These are phyloP conservation scores for Anoplophora glabripennis DNA, from an alignment of 1,140 invertebrate genomes.

Conservation along the genomic window DNA sequence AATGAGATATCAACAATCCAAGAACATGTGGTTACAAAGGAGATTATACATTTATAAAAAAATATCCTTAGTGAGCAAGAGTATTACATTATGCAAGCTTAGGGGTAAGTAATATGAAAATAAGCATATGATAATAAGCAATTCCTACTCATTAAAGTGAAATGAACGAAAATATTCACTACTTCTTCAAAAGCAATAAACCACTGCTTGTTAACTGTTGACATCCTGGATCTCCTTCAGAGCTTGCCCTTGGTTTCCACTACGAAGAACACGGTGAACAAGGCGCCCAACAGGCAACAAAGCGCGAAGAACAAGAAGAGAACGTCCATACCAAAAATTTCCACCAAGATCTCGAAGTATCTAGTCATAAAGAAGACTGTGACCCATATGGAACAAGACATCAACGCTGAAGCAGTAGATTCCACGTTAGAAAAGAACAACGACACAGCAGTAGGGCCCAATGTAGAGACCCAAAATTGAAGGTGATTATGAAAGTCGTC, in stretches of 20 bases:
- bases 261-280: conserved; percentile 4
- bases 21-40: no score
- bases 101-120: no score
- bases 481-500: conserved; percentile 31
- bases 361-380: conserved; percentile 72
- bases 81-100: no score
- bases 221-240: conserved; percentile 16
- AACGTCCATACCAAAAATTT: conserved; percentile 1
- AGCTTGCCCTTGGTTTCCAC: conserved; percentile 15
- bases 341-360: conserved; percentile 5
- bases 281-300: background rate
- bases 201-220: background rate
- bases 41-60: no score
- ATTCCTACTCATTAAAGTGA: no score
- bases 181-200: no score
- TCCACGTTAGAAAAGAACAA: conserved; percentile 74
- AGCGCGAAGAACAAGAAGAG: conserved; percentile 5
- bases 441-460: conserved; percentile 80
- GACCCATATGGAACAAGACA: conserved; percentile 74
- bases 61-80: no score
- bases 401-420: conserved; percentile 68
- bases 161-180: no score
- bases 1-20: no score
- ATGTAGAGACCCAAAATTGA: conserved; percentile 69
- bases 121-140: no score